Base-by-base conservation (phyloP, 1,140 invertebrate species). In the Lysiphlebus fabarum region DNA sequence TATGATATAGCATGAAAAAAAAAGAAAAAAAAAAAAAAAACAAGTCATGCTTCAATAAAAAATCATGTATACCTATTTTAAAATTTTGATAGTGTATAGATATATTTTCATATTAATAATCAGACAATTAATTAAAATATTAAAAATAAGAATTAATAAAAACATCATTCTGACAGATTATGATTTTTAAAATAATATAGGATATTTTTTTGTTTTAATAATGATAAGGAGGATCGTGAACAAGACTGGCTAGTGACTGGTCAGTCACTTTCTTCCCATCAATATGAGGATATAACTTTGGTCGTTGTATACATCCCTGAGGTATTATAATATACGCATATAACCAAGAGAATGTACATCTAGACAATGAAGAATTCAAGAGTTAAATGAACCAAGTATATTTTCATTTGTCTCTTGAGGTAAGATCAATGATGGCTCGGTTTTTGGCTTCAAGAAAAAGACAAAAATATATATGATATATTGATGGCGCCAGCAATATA, bases 401-500 rank as follows among this genome's bases (percentile, higher is more conserved):
- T 10, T n/a, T 43, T 10, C 42, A n/a, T n/a, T 40, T 44, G 41
- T 57, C 44, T 48, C 55, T 41, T 11, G 51, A 34, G 38, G 12
- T 33, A 42, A 37, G 33, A 33, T 50, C 14, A 50, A 42, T 33
- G 56, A 50, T n/a, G 17, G 43, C 17, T 26, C 4, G 17, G 17
- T 26, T 26, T 1, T 26, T 26, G 17, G 17, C 17, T 26, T 26
- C 17, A 36, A 38, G 36, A 54, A 33, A 14, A n/a, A 42, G 54
- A 53, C 55, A 43, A 33, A 53, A 50, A 54, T 26, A 26, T 26
- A 26, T 26, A 26, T 26, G 62, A 36, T 40, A 61, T 70, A 67
- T 74, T 71, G 70, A 71, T 75, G 74, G 74, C 69, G 72, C 73
- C 71, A 67, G 59, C 17, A 26, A 70, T 71, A 77, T 77, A 77